Base-by-base conservation (phyloP, 2,888 invertebrate species). In the Scrobipalpa atriplicella region DNA sequence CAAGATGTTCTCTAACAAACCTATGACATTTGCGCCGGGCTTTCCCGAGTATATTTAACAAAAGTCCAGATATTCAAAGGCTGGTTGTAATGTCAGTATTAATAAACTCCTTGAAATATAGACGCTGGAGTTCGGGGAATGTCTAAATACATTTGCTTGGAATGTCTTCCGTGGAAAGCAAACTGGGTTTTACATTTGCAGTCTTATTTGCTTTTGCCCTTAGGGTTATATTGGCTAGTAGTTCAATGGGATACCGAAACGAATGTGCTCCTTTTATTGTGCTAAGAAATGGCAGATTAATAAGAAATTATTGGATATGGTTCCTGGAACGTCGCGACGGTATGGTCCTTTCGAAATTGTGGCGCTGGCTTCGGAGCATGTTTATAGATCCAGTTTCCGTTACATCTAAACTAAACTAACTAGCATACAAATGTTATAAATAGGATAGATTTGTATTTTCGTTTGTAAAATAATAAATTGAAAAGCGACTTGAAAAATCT, bases 41-140 rank as follows among this genome's bases (percentile, higher is more conserved):
- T 13, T 13, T 56, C 54, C 29, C 52, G 13, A 21, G 19, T 56
- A 21, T 21, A 21, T 58, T 36, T 47, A 62, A 62, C 62, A 62
- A 43, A 62, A 62, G 21, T 62, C 21, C 10, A 43, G 43, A 62
- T 43, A 56, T 47, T 66, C 41, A 62, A 36, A 67, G 16, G 16
- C 43, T 43, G 65, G 56, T 62, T 60, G 47, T 51, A 65, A 43
- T 29, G 52, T 36, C 63, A 19, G 64, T 56, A 64, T 64, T 64
- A 60, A 68, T 68, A 68, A 66, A 67, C 67, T 58, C 41, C 47
- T 67, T 69, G 71, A 71, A 69, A 76, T 75, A 78, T 74, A 73
- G 73, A 68, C 69, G 72, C 72, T 71, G 70, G 73, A 73, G 71
- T 87, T 88, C 87, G 73, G 54, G 67, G 88, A 87, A 87, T 75